Base-by-base conservation (phyloP, 2,888 invertebrate genomes). In the Copidosoma aretas region DNA sequence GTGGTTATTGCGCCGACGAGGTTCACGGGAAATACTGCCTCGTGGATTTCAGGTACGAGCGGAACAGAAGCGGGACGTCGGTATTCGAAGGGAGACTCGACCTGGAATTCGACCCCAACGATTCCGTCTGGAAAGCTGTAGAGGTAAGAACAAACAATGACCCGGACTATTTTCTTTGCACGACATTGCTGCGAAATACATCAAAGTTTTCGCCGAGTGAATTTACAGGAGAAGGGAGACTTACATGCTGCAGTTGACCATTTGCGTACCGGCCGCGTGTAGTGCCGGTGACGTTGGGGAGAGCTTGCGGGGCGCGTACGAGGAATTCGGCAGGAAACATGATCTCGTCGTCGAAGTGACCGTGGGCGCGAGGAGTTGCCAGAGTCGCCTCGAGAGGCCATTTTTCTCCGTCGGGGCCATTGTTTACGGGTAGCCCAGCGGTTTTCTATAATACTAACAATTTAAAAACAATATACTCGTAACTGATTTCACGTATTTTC, bases 261-360 rank as follows among this genome's bases (percentile, higher is more conserved):
- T 90, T 24, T 91, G 90, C 75, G 86, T 90, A 32, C 90, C 90
- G 1, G 84, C 86, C n/a, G 84, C 86, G 0, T 91, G 90, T 78
- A 84, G 84, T 0, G 74, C 87, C n/a, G 75, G 81, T 22, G 90
- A 90, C 75, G 86, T 90, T 0, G 86, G 88, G 75, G 78, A 84
- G 19, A 86, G 87, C 3, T 81, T 90, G 39, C 81, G 81, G 58
- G 81, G 84, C 53, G 84, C 84, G 14, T 75, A 88, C 10, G 78
- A 80, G 17, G 82, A 82, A 56, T 82, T 87, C 69, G 82, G 73
- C 1, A 22, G 63, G 0, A 51, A 72, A n/a, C 71, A 75, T 24
- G 72, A 78, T 46, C 21, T 80, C 12, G 51, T 65, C 10, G 54
- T 79, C 17, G 68, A 71, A 10, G 71, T 74, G 14, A 56, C 70